These are phyloP conservation scores for Druon quercuslanigerum DNA, from an alignment of 1,140 invertebrate genomes.

Conservation along the genomic window DNA sequence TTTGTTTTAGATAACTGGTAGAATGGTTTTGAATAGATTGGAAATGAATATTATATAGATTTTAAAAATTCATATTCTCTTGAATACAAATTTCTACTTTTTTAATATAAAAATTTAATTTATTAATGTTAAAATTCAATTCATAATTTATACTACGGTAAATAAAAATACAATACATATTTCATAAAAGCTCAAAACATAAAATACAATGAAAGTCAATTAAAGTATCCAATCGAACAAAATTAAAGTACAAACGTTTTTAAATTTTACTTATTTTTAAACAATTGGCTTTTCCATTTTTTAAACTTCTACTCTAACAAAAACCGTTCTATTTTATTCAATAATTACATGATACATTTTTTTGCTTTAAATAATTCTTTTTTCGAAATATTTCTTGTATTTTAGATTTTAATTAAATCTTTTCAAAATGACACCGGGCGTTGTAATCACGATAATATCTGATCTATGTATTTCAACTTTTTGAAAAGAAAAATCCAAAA, in stretches of 20 bases:
- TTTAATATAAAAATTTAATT: too few species aligned
- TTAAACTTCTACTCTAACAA: too few species aligned
- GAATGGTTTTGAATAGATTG: too few species aligned
- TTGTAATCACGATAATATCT: slow-evolving; percentile 29
- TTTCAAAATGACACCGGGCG: slow-evolving; percentile 11
- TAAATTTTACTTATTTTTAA: not conserved
- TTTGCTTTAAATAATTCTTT: too few species aligned
- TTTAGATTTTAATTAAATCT: too few species aligned
- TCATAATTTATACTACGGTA: not conserved
- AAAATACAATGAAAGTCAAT: slow-evolving; percentile 17
- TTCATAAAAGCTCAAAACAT: not conserved
- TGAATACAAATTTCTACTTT: too few species aligned
- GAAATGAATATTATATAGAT: too few species aligned
- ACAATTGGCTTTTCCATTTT: not conserved
- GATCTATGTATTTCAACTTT: not conserved
- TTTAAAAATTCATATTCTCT: too few species aligned
- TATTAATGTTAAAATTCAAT: not conserved
- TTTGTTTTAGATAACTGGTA: too few species aligned
- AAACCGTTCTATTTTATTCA: too few species aligned
- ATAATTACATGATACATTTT: too few species aligned
- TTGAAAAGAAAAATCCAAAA: not conserved
- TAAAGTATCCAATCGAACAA: not conserved
- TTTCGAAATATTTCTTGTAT: too few species aligned
- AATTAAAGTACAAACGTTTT: not conserved
- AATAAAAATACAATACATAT: slow-evolving; percentile 1